These are phyloP conservation scores for Naja naja DNA, from an alignment of 2,113 vertebrate species.

Conservation along the genomic window DNA sequence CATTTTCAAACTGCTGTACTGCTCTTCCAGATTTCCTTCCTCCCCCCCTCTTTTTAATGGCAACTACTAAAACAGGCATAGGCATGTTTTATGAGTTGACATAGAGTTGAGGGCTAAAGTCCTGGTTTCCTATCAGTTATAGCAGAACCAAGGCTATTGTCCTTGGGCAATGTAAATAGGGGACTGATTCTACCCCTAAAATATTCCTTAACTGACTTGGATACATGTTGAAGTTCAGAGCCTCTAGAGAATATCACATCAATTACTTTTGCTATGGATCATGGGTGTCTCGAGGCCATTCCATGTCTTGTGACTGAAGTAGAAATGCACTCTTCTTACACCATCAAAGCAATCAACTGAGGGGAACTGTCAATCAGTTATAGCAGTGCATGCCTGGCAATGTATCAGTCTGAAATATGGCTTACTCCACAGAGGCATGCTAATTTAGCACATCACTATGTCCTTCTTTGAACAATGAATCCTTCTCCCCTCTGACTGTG, in stretches of 20 bases:
- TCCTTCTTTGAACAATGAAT: constrained; percentile 10
- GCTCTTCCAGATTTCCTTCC: no score
- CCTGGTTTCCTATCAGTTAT: not conserved
- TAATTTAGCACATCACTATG: rapidly evolving
- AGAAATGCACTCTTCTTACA: not conserved
- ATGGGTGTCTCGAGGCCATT: not conserved
- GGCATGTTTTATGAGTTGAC: no score
- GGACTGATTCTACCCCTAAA: not conserved
- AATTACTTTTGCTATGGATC: not conserved
- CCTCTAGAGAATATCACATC: not conserved
- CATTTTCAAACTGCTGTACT: no score
- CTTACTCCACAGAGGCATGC: not conserved
- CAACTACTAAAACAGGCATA: no score
- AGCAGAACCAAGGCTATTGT: not conserved
- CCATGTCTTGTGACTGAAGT: not conserved
- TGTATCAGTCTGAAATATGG: rapidly evolving
- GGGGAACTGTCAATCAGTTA: not conserved
- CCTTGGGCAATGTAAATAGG: not conserved
- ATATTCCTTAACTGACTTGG: not conserved
- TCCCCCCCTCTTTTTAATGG: no score
- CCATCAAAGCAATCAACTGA: not conserved
- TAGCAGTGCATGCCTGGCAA: not conserved
- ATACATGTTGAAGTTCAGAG: not conserved
- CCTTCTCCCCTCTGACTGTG: not conserved
- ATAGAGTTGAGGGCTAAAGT: not conserved